Evolutionary conservation across 2,888 invertebrate genomes (phyloP), one percentile per base, ranked within the genome.

Genomic region (Polymixis flavicincta): DNA sequence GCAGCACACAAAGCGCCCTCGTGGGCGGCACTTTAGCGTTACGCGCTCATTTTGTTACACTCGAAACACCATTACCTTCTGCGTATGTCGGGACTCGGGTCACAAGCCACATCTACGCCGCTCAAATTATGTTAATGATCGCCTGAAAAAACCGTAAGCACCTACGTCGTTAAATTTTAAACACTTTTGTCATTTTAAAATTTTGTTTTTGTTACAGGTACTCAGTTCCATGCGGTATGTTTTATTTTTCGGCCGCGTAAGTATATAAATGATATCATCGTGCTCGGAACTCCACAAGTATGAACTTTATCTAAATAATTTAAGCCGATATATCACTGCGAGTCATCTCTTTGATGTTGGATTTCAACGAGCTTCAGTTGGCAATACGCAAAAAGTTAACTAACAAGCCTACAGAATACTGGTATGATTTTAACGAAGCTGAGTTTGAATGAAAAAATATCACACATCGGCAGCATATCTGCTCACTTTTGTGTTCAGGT

Each of bases 171-270:
- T 92, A 92, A 88, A 92, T 91, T 92, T 91, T 90, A 92, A 92
- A 91, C 88, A 80, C 32, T 83, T 86, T 74, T 82, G 71, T 75
- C 65, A 80, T 87, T 88, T 86, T 86, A 88, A 88, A 89, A 88
- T 86, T 88, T 88, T 90, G 86, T 92, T 92, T 92, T 93, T 93
- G 92, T 94, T 94, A 81, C 93, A 93, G 92, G 94, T 95, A 94
- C 89, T 82, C 81, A 75, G 75, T 76, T 84, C 74, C 74, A 83
- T 77, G 37, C 70, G 78, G 86, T 81, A 84, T 86, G 80, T 81
- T 83, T 67, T 82, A 83, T 83, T 86, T 84, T 82, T 81, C 71
- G 67, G 9, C 74, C 37, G 82, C 71, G 75, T 79, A 84, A 79
- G 68, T 75, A 82, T 45, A 71, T 78, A 73, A 78, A 85, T 87